Evolutionary conservation across 2,113 vertebrate genomes (phyloP).

Genomic region (Onychorhynchus coronatus): DNA sequence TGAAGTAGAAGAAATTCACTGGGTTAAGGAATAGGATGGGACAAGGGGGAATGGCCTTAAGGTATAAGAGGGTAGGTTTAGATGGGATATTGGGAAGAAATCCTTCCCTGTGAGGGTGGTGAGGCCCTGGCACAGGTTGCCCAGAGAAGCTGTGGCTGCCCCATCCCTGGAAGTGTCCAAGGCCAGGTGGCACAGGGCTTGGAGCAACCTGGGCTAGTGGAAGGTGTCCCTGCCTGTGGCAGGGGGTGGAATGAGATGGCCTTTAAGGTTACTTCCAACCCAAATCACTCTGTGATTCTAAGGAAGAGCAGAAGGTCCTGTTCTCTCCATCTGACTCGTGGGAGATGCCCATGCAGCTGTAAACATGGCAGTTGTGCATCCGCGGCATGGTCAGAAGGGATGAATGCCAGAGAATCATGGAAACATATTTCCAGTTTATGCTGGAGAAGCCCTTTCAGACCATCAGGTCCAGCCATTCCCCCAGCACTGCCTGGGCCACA

Average conservation of each 20-base stretch:
- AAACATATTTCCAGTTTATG: background rate
- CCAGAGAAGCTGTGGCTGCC: too few relatives aligned
- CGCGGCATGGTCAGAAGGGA: fast-evolving
- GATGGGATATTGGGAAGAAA: background rate
- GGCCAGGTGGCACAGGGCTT: background rate
- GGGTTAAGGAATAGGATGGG: background rate
- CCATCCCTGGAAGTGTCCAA: too few relatives aligned
- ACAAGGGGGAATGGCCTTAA: background rate
- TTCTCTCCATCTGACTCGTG: fast-evolving
- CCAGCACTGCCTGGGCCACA: background rate
- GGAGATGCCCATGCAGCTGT: background rate
- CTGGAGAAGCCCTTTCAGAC: background rate
- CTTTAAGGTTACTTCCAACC: background rate
- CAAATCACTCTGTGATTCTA: background rate
- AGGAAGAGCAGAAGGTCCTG: background rate
- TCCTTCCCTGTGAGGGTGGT: background rate
- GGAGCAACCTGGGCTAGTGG: background rate
- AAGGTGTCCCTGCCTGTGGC: background rate
- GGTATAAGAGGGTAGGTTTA: background rate
- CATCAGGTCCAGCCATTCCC: background rate
- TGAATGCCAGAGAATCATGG: fast-evolving
- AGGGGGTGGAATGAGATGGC: fast-evolving
- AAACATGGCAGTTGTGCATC: fast-evolving
- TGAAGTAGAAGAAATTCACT: fast-evolving
- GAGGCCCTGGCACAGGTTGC: background rate